phyloP scores from a whole-genome alignment of 1,140 invertebrate genomes.

The Caenorhabditis latens region DNA sequence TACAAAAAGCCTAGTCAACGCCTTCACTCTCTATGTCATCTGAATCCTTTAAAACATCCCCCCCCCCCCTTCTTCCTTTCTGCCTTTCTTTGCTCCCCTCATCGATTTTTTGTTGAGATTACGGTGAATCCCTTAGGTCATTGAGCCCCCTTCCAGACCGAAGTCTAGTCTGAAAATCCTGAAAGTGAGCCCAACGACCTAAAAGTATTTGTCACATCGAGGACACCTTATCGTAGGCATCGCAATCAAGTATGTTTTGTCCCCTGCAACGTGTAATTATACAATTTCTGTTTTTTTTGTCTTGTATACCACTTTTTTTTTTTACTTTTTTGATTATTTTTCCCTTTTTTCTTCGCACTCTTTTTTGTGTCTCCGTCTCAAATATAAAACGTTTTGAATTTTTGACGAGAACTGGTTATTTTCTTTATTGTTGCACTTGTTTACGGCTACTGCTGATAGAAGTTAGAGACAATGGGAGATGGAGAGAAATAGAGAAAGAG shows the following conservation, averaged over 20 bases:
- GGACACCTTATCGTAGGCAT: conserved; percentile 43
- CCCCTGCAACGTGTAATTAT: conserved; percentile 44
- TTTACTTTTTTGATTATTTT: background rate
- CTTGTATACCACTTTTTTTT: background rate
- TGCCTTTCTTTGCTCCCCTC: conserved; percentile 9
- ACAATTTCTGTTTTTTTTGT: conserved; percentile 39
- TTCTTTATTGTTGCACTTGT: background rate
- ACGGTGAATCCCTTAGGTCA: background rate
- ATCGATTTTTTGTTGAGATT: conserved; percentile 44
- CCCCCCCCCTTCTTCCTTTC: background rate
- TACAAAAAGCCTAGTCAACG: too few species aligned
- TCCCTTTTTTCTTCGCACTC: background rate
- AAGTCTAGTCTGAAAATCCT: too few species aligned
- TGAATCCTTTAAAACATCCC: too few species aligned
- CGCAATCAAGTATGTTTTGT: conserved; percentile 39
- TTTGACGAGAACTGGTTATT: background rate
- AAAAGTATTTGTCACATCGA: background rate
- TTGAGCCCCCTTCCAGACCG: too few species aligned
- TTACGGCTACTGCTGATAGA: background rate
- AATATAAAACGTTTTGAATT: conserved; percentile 54
- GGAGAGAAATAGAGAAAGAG: background rate
- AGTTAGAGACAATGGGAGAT: background rate
- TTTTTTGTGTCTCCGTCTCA: conserved; percentile 3
- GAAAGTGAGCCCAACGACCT: too few species aligned
- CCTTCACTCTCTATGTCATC: too few species aligned